phyloP scores from a whole-genome alignment of 1,140 invertebrate genomes.

The Polypedilum pembai region DNA sequence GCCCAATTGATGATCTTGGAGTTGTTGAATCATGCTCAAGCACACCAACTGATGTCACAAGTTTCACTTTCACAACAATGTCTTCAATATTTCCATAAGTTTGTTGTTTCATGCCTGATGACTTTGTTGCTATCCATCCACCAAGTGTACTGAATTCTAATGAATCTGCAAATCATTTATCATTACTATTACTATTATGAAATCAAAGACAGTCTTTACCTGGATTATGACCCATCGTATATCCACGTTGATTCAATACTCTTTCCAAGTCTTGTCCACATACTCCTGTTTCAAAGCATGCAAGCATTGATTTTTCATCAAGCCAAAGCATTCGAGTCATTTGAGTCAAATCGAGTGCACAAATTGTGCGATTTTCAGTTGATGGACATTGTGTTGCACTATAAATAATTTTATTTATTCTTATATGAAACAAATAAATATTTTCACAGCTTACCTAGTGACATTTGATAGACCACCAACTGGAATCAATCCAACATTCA shows the following conservation, averaged over 20 bases:
- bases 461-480: conserved; percentile 89
- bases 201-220: too few species aligned
- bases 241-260: conserved; percentile 60
- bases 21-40: too few species aligned
- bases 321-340: conserved; percentile 56
- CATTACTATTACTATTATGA: too few species aligned
- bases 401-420: too few species aligned
- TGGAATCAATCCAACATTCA: conserved; percentile 32
- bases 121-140: conserved; percentile 70
- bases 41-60: too few species aligned
- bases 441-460: too few species aligned
- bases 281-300: too few species aligned
- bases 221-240: conserved; percentile 82
- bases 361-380: conserved; percentile 73
- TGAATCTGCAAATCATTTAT: conserved; percentile 93
- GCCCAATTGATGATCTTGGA: conserved; percentile 84
- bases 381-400: conserved; percentile 80
- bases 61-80: conserved; percentile 56
- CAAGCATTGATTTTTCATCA: too few species aligned
- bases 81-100: conserved; percentile 70
- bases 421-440: too few species aligned
- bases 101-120: conserved; percentile 78
- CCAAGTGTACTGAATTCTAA: conserved; percentile 69
- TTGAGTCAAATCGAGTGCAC: conserved; percentile 62
- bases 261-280: too few species aligned